Evolutionary conservation across 53 echinoderm and acorn worm species (phyloP), one percentile per base, ranked within the genome.

Genomic region (Holothuria leucospilota): DNA sequence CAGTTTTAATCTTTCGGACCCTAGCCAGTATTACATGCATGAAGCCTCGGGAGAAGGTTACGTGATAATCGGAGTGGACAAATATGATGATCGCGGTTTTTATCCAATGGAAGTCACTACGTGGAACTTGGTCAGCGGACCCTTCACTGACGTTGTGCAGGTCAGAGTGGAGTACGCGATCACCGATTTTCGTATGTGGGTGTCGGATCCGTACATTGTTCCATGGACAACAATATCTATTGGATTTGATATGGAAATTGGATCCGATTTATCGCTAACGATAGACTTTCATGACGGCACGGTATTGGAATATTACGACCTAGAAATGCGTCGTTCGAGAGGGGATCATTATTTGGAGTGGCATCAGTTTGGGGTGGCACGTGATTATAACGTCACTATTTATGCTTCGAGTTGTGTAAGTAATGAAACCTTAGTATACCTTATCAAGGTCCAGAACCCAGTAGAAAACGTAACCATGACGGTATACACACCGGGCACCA

Each of bases 381-480:
- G 90, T 7, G 93, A 93, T 56, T 96, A 96, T 79, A 91, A 91
- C 28, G 82, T 96, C 63, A 94, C 91, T 16, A 89, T 96, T 59
- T 77, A 90, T 71, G 91, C 90, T 29, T 81, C 83, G 14, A 94
- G 92, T 38, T 89, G 90, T 67, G 96, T 96, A 23, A 96, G 96
- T 56, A 92, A 94, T 34, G 92, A 87, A 70, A 68, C 92, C 26
- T 71, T 90, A 16, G 84, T 88, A 66, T 89, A 85, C 8, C 61
- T 90, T 20, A 93, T 96, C 38, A 96, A 94, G 77, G 96, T 96
- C 13, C 96, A 96, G 70, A 96, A 96, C 74, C 93, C 93, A 27
- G 92, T 96, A 8, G 91, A 86, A 59, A 87, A 92, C 61, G 81
- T 96, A 8, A 87, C 70, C 34, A 92, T 91, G 90, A 88, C 90